These are phyloP conservation scores for Pungitius pungitius DNA, from an alignment of 2,113 vertebrate species.

Conservation along the genomic window DNA sequence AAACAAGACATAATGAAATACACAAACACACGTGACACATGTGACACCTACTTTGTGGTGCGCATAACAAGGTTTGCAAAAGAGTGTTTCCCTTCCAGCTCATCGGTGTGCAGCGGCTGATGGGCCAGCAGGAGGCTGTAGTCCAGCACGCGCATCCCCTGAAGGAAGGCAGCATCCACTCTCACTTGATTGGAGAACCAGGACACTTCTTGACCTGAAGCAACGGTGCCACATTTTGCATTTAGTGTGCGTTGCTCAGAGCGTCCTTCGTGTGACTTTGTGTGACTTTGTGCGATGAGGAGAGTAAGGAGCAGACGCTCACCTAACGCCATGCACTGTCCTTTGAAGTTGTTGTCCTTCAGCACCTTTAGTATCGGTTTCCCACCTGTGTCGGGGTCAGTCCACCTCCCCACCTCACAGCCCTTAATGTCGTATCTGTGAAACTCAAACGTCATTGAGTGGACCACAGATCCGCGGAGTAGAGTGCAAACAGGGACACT, in stretches of 20 bases:
- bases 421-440: slow-evolving; percentile 88
- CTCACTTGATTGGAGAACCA: slow-evolving; percentile 84
- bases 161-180: slow-evolving; percentile 81
- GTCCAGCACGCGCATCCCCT: slow-evolving; percentile 81
- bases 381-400: slow-evolving; percentile 73
- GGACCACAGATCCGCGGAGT: neutral
- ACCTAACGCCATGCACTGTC: slow-evolving; percentile 81
- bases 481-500: neutral
- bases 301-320: slow-evolving; percentile 4
- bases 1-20: neutral
- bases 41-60: slow-evolving; percentile 74
- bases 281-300: no score
- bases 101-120: slow-evolving; percentile 81
- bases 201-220: slow-evolving; percentile 76
- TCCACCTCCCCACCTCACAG: slow-evolving; percentile 84
- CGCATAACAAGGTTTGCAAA: slow-evolving; percentile 74
- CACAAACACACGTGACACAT: neutral
- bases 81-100: slow-evolving; percentile 65
- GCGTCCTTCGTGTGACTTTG: neutral
- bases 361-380: slow-evolving; percentile 81
- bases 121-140: slow-evolving; percentile 86
- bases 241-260: neutral
- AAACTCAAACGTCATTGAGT: neutral
- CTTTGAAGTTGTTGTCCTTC: slow-evolving; percentile 87
- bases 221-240: neutral